Conservation (phyloP, 2,888 invertebrate species). For the Cheilosia impressa region DNA sequence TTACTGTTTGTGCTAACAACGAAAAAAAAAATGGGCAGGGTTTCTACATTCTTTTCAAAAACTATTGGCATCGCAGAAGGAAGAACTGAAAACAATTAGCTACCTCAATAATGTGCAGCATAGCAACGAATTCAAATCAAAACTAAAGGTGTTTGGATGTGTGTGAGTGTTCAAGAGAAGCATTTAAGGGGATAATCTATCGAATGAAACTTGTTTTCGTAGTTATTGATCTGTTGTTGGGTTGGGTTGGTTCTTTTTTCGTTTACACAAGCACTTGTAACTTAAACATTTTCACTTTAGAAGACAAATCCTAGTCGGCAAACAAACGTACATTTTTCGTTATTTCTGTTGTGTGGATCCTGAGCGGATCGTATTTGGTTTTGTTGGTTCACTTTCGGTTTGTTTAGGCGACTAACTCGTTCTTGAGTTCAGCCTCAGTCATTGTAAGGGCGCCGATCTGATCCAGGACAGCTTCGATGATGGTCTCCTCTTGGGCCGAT, state of each 20-base stretch:
- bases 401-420: conserved; percentile 76
- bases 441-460: conserved; percentile 62
- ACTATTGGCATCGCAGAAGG: conserved; percentile 46
- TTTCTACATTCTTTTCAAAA: conserved; percentile 5
- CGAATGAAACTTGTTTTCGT: conserved; percentile 18
- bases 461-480: conserved; percentile 61
- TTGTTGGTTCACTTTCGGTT: conserved; percentile 1
- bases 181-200: conserved; percentile 34
- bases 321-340: conserved; percentile 50
- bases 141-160: conserved; percentile 47
- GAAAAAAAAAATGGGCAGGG: background rate
- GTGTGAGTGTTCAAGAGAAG: conserved; percentile 50
- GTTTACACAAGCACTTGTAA: conserved; percentile 54
- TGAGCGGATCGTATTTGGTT: conserved; percentile 31
- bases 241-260: background rate
- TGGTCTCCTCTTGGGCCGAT: conserved; percentile 59
- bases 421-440: conserved; percentile 77
- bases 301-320: conserved; percentile 46
- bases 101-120: conserved; percentile 60
- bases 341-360: conserved; percentile 35
- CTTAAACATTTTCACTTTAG: conserved; percentile 24
- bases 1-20: conserved; percentile 39
- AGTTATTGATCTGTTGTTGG: conserved; percentile 16
- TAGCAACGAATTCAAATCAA: conserved; percentile 22
- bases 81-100: background rate